Base-by-base conservation (phyloP, 2,888 invertebrate genomes). In the Auanema sp. region DNA sequence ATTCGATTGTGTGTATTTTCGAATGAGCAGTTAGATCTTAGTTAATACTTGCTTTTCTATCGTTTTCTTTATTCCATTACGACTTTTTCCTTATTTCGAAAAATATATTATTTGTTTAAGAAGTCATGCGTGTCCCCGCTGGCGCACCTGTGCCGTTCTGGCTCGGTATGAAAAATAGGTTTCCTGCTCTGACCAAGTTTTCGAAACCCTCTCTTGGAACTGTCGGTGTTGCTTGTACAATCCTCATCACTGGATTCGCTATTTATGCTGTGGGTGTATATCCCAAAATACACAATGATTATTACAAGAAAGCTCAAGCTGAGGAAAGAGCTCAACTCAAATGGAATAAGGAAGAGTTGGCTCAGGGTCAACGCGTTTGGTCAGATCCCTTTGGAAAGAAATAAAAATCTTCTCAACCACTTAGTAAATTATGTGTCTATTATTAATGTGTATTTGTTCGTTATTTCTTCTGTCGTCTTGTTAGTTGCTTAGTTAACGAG, bases 71-170 rank as follows among this genome's bases (percentile, higher is more conserved):
- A 8, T 33, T 33, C 8, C 49, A n/a, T n/a, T n/a, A n/a, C n/a
- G n/a, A n/a, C n/a, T n/a, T n/a, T n/a, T 33, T 8, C 33, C 33
- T 33, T 33, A 8, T 33, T 33, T 47, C 49, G 49, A 21, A 47
- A 8, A 47, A 47, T 53, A 23, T 41, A 55, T 24, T 64, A 50
- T 25, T 33, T 33, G 33, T 8, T 33, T 33, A 33, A 33, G 33
- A 3, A 33, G 33, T 33, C 33, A 79, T 79, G 78, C 69, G 79
- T 41, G 58, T 79, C 25, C 79, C 79, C n/a, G 69, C 63, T 42
- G 79, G 79, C 61, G 78, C 77, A 0, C 79, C 79, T 14, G 60
- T 74, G n/a, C 71, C 74, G 1, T 73, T 75, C 52, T 75, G 75
- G 72, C 53, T 79, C 14, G 66, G 69, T 11, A 52, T 79, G n/a